These are phyloP conservation scores for Troides aeacus DNA, from an alignment of 2,888 invertebrate genomes.

Conservation along the genomic window DNA sequence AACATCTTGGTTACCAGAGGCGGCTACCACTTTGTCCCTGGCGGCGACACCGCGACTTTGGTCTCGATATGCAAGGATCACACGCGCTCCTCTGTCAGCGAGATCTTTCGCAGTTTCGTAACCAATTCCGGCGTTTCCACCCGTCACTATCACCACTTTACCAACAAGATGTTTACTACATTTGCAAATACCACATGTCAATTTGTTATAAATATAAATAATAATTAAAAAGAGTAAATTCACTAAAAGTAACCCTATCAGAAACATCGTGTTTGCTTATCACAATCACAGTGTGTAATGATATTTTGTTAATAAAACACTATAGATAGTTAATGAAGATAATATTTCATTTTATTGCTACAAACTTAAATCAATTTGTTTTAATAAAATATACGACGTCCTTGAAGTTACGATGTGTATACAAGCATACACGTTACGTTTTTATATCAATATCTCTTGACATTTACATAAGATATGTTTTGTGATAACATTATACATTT, in stretches of 20 bases:
- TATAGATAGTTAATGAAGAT: background rate
- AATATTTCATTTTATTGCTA: background rate
- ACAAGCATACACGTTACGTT: too few species aligned
- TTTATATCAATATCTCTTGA: too few species aligned
- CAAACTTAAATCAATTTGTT: background rate
- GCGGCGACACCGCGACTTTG: constrained; percentile 81
- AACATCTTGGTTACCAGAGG: constrained; percentile 44
- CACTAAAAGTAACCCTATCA: constrained; percentile 11
- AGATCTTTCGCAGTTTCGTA: constrained; percentile 85
- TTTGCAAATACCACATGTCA: constrained; percentile 33
- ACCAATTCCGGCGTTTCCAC: constrained; percentile 89
- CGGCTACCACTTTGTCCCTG: constrained; percentile 37
- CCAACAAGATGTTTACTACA: constrained; percentile 67
- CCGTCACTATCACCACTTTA: constrained; percentile 90
- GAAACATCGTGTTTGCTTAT: constrained; percentile 1
- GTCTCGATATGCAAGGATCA: constrained; percentile 90
- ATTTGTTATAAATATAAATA: constrained; percentile 27
- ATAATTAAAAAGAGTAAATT: background rate
- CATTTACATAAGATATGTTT: background rate
- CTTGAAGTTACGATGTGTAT: too few species aligned
- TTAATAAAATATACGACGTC: background rate
- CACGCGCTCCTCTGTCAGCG: constrained; percentile 84
- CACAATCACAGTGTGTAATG: background rate
- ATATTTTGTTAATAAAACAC: background rate
- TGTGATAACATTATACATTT: background rate